A percentile compares a stretch with the other conserved stretches of the same genome.
Evolutionary conservation across 2,113 vertebrate species (phyloP).

Genomic region (Xenopus borealis): DNA sequence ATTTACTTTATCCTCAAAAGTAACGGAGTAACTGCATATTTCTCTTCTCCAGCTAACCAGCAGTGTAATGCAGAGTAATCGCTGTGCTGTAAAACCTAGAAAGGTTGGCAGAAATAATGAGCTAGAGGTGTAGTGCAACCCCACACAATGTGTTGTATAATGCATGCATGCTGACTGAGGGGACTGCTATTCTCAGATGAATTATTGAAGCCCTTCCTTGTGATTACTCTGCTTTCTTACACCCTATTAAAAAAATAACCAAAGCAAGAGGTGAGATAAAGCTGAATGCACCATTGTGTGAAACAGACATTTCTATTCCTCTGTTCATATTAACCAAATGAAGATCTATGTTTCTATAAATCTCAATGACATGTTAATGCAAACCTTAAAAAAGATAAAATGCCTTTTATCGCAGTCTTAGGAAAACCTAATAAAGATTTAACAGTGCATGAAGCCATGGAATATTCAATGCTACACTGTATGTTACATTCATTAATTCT

Average conservation of each 20-base stretch:
- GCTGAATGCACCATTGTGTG: constrained; percentile 50
- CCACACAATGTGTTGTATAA: constrained; percentile 15
- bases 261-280: constrained; percentile 34
- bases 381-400: constrained; percentile 70
- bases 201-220: constrained; percentile 18
- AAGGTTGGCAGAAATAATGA: constrained; percentile 13
- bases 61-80: constrained; percentile 1
- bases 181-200: constrained; percentile 22
- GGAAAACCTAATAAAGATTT: constrained; percentile 74
- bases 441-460: constrained; percentile 62
- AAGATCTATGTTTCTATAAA: constrained; percentile 65
- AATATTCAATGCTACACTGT: constrained; percentile 64
- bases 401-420: constrained; percentile 65
- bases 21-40: background rate
- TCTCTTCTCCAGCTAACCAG: background rate
- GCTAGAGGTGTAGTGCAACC: constrained; percentile 4
- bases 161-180: constrained; percentile 21
- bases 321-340: constrained; percentile 59
- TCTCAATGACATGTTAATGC: constrained; percentile 59
- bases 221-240: constrained; percentile 26
- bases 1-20: too few relatives aligned
- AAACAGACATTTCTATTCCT: constrained; percentile 54
- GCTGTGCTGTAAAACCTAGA: constrained; percentile 4
- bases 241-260: constrained; percentile 39
- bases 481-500: constrained; percentile 62